Base-by-base conservation (phyloP, 2,113 vertebrate genomes). In the Thermophis baileyi region DNA sequence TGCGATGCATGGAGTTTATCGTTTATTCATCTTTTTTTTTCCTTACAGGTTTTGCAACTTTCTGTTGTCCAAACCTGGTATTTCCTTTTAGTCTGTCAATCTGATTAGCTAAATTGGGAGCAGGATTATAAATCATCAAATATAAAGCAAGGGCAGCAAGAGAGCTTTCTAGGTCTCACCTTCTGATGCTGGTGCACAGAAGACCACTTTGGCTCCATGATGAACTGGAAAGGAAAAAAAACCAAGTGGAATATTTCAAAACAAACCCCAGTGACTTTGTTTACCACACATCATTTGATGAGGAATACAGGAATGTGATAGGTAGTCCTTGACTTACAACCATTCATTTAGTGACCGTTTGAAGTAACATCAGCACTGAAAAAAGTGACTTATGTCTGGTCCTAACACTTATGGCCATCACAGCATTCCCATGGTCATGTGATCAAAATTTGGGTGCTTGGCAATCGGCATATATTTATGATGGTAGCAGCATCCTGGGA, bases 121-220 rank as follows among this genome's bases (percentile, higher is more conserved):
- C 22, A 46, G 11, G 53, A n/a, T 1, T 6, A 6, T n/a, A 14
- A 50, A 40, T 9, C 6, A 81, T 44, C 35, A 40, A 8, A 35
- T 44, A 81, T 40, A 81, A 81, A 40, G 35, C 18, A 40, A 9
- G n/a, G 40, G 1, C 10, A 49, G 25, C 1, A 46, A 60, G 1
- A 87, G 3, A 25, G 6, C 27, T 63, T 60, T 35, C 53, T 51
- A 30, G 3, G 16, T 3, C 91, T 88, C 49, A 92, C 91, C 91
- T 92, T 88, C 91, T 44, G 57, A 88, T 44, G 90, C 95, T 94
- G 96, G 95, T 18, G 85, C 93, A 87, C 94, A 94, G 93, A 96
- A 95, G 44, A 92, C 88, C 92, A 95, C 94, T 25, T 85, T 93
- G 86, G 86, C 92, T 90, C 44, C 85, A 24, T 88, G 93, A 25